Conservation (phyloP, 92 coral and sea anemone species). For the Chrysogorgia sp. region DNA sequence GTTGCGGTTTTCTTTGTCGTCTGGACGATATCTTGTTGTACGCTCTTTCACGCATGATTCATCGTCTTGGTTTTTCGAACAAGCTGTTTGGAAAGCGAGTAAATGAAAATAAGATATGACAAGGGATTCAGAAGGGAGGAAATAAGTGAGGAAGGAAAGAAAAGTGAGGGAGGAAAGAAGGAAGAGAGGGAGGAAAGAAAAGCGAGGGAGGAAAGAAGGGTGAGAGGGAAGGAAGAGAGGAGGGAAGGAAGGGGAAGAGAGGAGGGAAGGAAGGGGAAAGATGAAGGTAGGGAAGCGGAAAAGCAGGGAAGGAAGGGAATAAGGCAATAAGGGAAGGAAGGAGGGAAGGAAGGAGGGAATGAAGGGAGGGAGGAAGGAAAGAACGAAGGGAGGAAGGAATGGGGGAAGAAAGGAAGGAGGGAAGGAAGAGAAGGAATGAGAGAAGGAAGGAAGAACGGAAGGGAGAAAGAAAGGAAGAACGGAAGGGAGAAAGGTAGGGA, state of each 20-base stretch:
- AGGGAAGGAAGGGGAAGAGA: background rate
- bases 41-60: slow-evolving; percentile 46
- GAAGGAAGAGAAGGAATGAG: background rate
- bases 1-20: slow-evolving; percentile 49
- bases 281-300: background rate
- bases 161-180: background rate
- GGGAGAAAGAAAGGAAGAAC: background rate
- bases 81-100: too few species aligned
- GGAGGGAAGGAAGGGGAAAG: background rate
- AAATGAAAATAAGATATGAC: too few species aligned
- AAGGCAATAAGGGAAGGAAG: background rate
- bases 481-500: too few species aligned
- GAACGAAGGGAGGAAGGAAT: background rate
- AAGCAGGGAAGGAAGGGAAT: background rate
- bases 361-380: slow-evolving; percentile 3
- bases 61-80: slow-evolving; percentile 19
- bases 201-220: background rate
- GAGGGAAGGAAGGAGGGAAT: background rate
- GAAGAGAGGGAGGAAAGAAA: background rate
- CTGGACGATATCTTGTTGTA: slow-evolving; percentile 47
- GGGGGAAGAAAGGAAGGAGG: background rate
- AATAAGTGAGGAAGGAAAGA: background rate
- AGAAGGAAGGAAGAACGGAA: too few species aligned
- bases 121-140: background rate
- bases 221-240: background rate